These are phyloP conservation scores for Chrysina gloriosa DNA, from an alignment of 2,888 invertebrate species.

Conservation along the genomic window DNA sequence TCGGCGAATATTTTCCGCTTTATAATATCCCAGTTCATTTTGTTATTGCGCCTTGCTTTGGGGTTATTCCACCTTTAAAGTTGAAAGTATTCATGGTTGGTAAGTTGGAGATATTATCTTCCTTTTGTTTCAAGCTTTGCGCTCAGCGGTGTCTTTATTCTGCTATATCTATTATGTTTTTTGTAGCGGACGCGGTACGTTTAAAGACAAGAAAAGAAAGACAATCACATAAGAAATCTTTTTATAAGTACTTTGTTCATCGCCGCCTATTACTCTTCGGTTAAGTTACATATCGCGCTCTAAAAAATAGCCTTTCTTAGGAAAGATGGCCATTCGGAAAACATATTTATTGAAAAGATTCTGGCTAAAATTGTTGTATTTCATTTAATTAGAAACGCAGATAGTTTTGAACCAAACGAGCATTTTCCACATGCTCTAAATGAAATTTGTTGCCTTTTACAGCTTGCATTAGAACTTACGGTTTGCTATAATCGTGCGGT, in stretches of 20 bases:
- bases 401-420: too few relatives aligned
- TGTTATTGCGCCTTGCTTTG: conserved; percentile 5
- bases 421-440: too few relatives aligned
- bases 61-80: neutral
- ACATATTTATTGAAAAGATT: too few relatives aligned
- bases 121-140: conserved; percentile 24
- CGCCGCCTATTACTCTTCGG: too few relatives aligned
- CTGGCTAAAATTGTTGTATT: too few relatives aligned
- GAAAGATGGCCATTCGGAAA: too few relatives aligned
- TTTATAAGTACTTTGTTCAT: neutral
- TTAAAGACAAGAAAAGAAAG: conserved; percentile 17
- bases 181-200: neutral
- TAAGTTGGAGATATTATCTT: conserved; percentile 26
- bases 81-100: conserved; percentile 31
- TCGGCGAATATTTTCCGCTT: neutral
- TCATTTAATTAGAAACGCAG: too few relatives aligned
- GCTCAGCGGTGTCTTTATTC: conserved; percentile 5
- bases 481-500: conserved; percentile 2
- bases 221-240: conserved; percentile 16
- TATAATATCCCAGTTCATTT: neutral
- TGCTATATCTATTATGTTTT: neutral
- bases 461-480: conserved; percentile 14
- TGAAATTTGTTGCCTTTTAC: neutral
- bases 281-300: too few relatives aligned
- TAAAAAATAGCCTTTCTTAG: too few relatives aligned